A percentile compares a stretch with the other conserved stretches of the same genome.
phyloP scores from a whole-genome alignment of 2,797 vertebrate species.

The Gallinago solitaria region DNA sequence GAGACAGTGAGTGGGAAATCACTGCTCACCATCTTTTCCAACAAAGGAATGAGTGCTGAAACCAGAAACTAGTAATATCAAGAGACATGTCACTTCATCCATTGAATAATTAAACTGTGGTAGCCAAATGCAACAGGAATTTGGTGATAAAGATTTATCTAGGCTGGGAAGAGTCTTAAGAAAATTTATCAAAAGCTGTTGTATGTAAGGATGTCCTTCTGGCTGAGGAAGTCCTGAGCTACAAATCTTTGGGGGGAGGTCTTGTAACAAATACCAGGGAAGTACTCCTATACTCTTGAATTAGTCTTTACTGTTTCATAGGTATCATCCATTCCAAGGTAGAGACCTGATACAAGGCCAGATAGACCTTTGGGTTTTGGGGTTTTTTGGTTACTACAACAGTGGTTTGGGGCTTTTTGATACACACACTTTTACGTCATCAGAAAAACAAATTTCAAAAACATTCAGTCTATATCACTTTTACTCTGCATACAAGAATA shows the following conservation, averaged over 20 bases:
- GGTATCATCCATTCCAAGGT: not conserved
- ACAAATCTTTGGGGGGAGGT: too few species aligned
- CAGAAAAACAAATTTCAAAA: not conserved
- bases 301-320: not conserved
- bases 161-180: not conserved
- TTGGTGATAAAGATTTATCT: not conserved
- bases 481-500: not conserved
- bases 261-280: not conserved
- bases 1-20: not conserved
- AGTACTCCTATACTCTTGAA: not conserved
- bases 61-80: not conserved
- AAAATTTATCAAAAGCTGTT: not conserved
- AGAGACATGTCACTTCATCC: not conserved
- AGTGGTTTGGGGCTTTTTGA: not conserved
- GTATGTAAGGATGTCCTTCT: not conserved
- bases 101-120: not conserved
- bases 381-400: not conserved
- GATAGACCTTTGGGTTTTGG: not conserved
- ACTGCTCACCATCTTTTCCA: not conserved
- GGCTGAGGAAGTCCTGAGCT: not conserved
- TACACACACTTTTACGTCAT: not conserved
- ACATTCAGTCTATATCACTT: not conserved
- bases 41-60: not conserved
- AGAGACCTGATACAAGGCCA: not conserved
- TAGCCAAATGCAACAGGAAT: not conserved